phyloP scores from a whole-genome alignment of 2,113 vertebrate genomes.

The Sitta europaea region DNA sequence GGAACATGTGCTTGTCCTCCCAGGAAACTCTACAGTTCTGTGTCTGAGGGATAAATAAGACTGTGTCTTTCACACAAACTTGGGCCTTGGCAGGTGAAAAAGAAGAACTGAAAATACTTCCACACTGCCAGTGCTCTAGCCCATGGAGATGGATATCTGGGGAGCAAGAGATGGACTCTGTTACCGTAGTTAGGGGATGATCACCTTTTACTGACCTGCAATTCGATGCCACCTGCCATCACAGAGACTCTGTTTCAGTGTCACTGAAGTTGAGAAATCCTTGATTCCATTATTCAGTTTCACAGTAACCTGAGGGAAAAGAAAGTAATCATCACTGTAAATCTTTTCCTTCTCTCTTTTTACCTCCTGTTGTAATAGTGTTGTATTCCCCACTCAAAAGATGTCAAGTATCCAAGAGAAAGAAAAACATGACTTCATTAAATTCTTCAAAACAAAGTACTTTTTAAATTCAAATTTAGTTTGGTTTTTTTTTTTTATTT shows the following conservation, averaged over 20 bases:
- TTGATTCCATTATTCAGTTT: conserved; percentile 82
- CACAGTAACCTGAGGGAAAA: conserved; percentile 80
- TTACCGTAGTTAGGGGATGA: background rate
- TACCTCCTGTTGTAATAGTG: background rate
- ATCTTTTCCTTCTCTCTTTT: background rate
- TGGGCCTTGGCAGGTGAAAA: background rate
- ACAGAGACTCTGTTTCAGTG: conserved; percentile 81
- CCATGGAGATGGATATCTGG: background rate
- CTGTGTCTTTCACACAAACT: background rate
- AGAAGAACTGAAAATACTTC: background rate
- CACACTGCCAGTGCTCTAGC: background rate
- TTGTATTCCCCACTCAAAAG: background rate
- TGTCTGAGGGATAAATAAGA: background rate
- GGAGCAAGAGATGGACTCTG: background rate
- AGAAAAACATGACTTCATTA: background rate
- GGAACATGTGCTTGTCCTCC: background rate
- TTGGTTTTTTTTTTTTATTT: background rate
- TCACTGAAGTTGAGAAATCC: conserved; percentile 85
- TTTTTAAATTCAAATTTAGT: background rate
- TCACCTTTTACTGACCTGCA: conserved; percentile 74
- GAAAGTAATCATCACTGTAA: background rate
- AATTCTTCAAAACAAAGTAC: background rate
- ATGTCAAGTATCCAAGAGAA: background rate
- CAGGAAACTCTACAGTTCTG: background rate
- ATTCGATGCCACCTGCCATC: conserved; percentile 90